Base-by-base conservation (phyloP, 2,113 vertebrate genomes). In the Onychorhynchus coronatus region DNA sequence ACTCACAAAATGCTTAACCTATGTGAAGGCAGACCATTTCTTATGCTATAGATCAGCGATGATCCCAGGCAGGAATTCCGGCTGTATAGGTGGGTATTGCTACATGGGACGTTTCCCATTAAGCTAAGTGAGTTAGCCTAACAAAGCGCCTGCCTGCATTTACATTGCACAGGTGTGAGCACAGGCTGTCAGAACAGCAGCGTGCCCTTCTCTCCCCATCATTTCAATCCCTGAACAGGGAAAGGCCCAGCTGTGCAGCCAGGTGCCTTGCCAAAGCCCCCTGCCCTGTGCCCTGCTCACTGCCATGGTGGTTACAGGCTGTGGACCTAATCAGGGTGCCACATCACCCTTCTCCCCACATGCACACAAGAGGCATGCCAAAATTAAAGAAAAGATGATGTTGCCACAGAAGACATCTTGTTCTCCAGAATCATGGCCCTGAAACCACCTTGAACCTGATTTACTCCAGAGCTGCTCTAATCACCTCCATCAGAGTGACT, bases 111-210 rank as follows among this genome's bases (percentile, higher is more conserved):
- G 20, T 39, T 75, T 63, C 47, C 55, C 41, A 31, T 33, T 30
- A 47, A 15, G 39, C 23, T 63, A 67, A 5, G 30, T 50, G 46
- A 80, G n/a, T 58, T 1, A 87, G 47, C 18, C 50, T 63, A 49
- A 44, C 12, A 11, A 49, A 50, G 52, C 11, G 25, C 23, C 44
- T 44, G 10, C 47, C 22, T 68, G 46, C 1, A 7, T 52, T 47
- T 49, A 9, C 39, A 30, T 12, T 2, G 7, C n/a, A 37, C 12
- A 35, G 7, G 1, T 3, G 5, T 30, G 11, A 19, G 33, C 50
- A 44, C 0, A 35, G 75, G 39, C 42, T 53, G 24, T 31, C 62
- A 76, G 30, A 71, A 24, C 0, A 4, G 56, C 65, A 72, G 23
- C 82, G 7, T 5, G 16, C 2, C 23, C 39, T 81, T 27, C 33